Evolutionary conservation across 1,140 invertebrate genomes (phyloP), one percentile per base, ranked within the genome.

Genomic region (Drosophila yakuba): DNA sequence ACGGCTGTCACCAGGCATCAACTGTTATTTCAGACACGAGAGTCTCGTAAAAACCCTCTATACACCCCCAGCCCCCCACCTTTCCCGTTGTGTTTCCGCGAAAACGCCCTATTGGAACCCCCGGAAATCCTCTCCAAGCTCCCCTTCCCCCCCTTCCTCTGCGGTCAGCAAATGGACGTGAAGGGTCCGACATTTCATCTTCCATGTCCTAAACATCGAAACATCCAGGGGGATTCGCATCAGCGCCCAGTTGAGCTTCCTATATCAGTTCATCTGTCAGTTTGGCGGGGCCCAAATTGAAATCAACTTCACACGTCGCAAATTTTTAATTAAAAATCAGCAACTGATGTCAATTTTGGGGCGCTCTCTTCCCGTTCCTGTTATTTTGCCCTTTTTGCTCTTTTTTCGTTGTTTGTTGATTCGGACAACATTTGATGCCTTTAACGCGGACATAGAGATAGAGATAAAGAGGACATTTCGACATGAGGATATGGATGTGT

Each of bases 251-350:
- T 50, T 38, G 36, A 20, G 52, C n/a, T 39, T 56, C 11, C 45
- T 63, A 45, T 38, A 72, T 77, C 67, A 69, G 67, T 72, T 77
- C 60, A 45, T 78, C 60, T 71, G 51, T 64, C 58, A 63, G 60
- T 56, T 71, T 32, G 55, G 59, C 58, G 57, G 59, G 32, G 50
- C 51, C 75, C 66, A 80, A 84, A 89, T 84, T 90, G 84, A 89
- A 89, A 84, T 89, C 84, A 80, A 90, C 85, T 89, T 90, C 84
- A 89, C 84, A 89, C 84, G 84, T 89, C 84, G 84, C 84, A 89
- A 80, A 89, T 89, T 89, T 89, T 89, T 89, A 89, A 89, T 89
- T 89, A 89, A 89, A 89, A 89, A 90, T 84, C 80, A 89, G 84
- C 85, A 89, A 84, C 80, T 78, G 84, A 89, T 88, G 84, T 88